phyloP scores from a whole-genome alignment of 2,113 vertebrate genomes.

The Heliornis fulica region DNA sequence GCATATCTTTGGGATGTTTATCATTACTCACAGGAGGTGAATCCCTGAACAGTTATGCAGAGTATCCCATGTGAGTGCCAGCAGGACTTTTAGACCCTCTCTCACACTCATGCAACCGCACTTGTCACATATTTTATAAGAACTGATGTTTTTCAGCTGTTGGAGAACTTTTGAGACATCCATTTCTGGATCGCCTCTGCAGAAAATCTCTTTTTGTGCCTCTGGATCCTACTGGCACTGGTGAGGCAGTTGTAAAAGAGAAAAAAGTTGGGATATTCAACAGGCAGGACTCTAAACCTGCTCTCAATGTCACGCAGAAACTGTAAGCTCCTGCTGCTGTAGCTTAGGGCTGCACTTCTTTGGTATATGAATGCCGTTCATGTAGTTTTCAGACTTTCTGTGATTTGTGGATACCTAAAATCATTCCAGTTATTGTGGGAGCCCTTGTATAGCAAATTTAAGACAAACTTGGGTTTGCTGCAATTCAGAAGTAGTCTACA shows the following conservation, averaged over 20 bases:
- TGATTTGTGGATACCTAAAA: neutral
- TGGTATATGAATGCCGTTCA: neutral
- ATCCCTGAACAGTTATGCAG: slow-evolving; percentile 48
- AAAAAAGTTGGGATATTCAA: neutral
- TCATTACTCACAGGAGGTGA: slow-evolving; percentile 64
- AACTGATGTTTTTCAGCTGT: slow-evolving; percentile 24
- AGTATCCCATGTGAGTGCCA: slow-evolving; percentile 1
- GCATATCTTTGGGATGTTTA: neutral
- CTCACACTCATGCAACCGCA: neutral
- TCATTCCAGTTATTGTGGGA: neutral
- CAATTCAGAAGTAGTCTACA: neutral
- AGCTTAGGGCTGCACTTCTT: neutral
- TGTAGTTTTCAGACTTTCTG: neutral
- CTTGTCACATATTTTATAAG: neutral
- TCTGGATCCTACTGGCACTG: neutral
- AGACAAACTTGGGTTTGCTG: neutral
- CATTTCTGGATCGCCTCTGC: neutral
- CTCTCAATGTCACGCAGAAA: neutral
- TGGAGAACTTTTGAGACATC: neutral
- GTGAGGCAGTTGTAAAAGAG: neutral
- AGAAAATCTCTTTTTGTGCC: neutral
- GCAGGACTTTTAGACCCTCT: neutral
- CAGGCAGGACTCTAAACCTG: neutral
- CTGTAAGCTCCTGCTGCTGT: neutral
- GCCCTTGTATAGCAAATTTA: neutral